Percentiles rank a stretch among this genome's conserved stretches.
These are phyloP conservation scores for Spongia lamella DNA, from an alignment of 37 sponge, comb jelly and placozoan genomes.

Conservation along the genomic window DNA sequence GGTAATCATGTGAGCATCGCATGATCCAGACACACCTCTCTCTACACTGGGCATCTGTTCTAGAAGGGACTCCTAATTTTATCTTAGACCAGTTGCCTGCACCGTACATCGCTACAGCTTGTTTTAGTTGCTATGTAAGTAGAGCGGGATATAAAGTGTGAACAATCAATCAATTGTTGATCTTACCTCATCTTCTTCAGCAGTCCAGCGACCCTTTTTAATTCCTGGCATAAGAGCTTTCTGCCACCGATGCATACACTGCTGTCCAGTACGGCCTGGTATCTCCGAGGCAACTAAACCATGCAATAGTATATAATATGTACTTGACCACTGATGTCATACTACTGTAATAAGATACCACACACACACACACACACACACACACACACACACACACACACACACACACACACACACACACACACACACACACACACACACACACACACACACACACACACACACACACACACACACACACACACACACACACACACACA, in stretches of 20 bases:
- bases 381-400: constrained; percentile 14
- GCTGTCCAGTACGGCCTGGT: constrained; percentile 10
- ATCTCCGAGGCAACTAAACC: too few species aligned
- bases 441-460: constrained; percentile 16
- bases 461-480: constrained; percentile 4
- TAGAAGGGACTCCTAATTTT: neutral
- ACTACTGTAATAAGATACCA: neutral
- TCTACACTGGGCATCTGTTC: constrained; percentile 37
- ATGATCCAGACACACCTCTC: constrained; percentile 11
- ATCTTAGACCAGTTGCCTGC: constrained; percentile 38
- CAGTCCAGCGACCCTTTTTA: constrained; percentile 47
- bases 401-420: constrained; percentile 31
- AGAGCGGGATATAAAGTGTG: neutral
- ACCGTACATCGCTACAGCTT: constrained; percentile 27
- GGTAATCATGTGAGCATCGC: too few species aligned
- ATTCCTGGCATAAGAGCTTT: constrained; percentile 20
- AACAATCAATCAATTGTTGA: too few species aligned
- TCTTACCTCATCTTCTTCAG: constrained; percentile 38
- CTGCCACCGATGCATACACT: constrained; percentile 48
- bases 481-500: constrained; percentile 2
- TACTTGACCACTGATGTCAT: too few species aligned
- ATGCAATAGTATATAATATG: too few species aligned
- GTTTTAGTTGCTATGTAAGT: constrained; percentile 12
- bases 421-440: constrained; percentile 36
- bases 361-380: constrained; percentile 17